A percentile compares a stretch with the other conserved stretches of the same genome.
These are phyloP conservation scores for Lacanobia wlatinum DNA, from an alignment of 2,888 invertebrate species.

Conservation along the genomic window DNA sequence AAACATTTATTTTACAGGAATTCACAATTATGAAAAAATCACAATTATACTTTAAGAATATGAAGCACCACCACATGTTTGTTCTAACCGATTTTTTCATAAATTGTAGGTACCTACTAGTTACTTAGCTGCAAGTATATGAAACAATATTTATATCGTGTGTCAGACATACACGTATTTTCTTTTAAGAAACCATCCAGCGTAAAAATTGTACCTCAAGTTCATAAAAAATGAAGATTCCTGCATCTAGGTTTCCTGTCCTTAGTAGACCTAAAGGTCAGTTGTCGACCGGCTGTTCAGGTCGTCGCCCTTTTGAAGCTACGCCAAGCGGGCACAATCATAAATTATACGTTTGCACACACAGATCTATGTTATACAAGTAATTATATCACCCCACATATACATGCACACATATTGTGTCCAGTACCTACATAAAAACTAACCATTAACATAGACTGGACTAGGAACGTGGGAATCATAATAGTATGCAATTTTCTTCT, in stretches of 20 bases:
- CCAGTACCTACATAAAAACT: conserved; percentile 50
- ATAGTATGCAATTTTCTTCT: conserved; percentile 64
- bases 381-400: conserved; percentile 56
- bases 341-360: conserved; percentile 68
- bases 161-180: not conserved
- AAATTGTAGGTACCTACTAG: too few relatives aligned
- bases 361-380: conserved; percentile 54
- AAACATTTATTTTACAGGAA: not conserved
- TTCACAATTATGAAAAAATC: not conserved
- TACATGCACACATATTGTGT: not conserved
- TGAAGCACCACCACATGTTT: not conserved
- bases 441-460: conserved; percentile 37
- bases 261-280: conserved; percentile 82
- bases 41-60: not conserved
- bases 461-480: conserved; percentile 64
- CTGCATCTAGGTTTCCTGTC: conserved; percentile 64
- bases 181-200: conserved; percentile 2
- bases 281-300: conserved; percentile 80
- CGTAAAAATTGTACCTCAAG: conserved; percentile 43
- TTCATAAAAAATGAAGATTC: conserved; percentile 53
- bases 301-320: conserved; percentile 79
- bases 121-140: not conserved
- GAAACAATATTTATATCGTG: not conserved
- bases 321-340: conserved; percentile 65
- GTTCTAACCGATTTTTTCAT: not conserved